Evolutionary conservation across 1,140 invertebrate species (phyloP).

Genomic region (Drosophila nigrodunni): DNA sequence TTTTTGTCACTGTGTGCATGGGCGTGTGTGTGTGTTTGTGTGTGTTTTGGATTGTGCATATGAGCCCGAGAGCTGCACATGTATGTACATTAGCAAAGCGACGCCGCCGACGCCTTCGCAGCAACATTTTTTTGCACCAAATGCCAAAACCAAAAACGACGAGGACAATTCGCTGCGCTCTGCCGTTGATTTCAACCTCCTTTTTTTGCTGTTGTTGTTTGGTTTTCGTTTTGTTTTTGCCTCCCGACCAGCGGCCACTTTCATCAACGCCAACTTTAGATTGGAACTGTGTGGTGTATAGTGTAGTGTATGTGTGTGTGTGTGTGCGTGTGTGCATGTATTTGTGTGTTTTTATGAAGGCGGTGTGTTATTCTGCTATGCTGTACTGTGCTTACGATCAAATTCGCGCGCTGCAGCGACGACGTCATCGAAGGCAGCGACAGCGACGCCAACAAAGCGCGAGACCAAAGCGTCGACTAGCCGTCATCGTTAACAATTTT

Average conservation of each 20-base stretch:
- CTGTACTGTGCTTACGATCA: slow-evolving; percentile 57
- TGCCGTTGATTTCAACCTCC: slow-evolving; percentile 44
- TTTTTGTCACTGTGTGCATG: neutral
- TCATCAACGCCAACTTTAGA: slow-evolving; percentile 56
- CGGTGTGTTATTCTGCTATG: neutral
- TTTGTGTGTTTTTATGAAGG: no score
- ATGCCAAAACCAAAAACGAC: slow-evolving; percentile 72
- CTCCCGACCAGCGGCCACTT: slow-evolving; percentile 45
- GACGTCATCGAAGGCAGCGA: slow-evolving; percentile 53
- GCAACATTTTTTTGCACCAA: slow-evolving; percentile 62
- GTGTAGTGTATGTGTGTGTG: no score
- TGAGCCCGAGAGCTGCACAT: slow-evolving; percentile 52
- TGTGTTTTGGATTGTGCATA: slow-evolving; percentile 71
- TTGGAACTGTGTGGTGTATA: neutral
- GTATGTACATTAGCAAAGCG: slow-evolving; percentile 72
- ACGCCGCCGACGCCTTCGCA: slow-evolving; percentile 58
- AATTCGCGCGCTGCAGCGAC: slow-evolving; percentile 66
- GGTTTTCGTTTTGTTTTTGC: neutral
- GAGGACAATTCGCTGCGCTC: slow-evolving; percentile 72
- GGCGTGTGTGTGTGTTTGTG: slow-evolving; percentile 33
- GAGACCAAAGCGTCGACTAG: slow-evolving; percentile 44
- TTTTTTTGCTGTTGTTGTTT: slow-evolving; percentile 48
- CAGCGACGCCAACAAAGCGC: slow-evolving; percentile 42
- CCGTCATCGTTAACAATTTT: slow-evolving; percentile 82
- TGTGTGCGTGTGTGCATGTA: no score